Evolutionary conservation across 2,888 invertebrate genomes (phyloP), one percentile per base, ranked within the genome.

Genomic region (Synergus umbraculus): DNA sequence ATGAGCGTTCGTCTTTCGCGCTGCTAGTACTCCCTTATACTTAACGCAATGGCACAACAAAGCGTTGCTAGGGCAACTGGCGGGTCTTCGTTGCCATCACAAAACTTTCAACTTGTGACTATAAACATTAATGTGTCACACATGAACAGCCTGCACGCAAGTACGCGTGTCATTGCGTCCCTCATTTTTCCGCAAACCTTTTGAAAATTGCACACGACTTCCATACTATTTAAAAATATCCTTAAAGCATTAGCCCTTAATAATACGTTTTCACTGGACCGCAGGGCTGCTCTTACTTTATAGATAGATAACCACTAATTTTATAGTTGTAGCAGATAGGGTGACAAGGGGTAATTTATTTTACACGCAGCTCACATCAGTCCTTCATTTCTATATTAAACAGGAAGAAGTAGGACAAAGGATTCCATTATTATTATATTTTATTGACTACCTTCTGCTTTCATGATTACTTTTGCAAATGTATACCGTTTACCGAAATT

Each of bases 11-110:
- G 76, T 60, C 58, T 76, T 85, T 85, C 46, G 12, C 46, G 49
- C 49, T 15, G 49, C 15, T 49, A 2, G 79, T 41, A 81, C 73
- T 49, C 49, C 73, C n/a, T 73, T 29, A 29, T 54, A 77, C 79
- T 79, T 54, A 65, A 18, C 41, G 82, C 85, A 85, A 86, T 85
- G 84, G 88, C 87, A 91, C 89, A 92, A 92, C 92, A 92, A 92
- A 92, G 87, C 89, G 92, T 92, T 89, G 85, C 91, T 90, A 87
- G 85, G 90, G 89, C 86, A 88, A 92, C 87, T 84, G 66, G 79
- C 76, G 84, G 82, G 69, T 85, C 82, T 80, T 84, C 86, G 92
- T 92, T 92, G 91, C 91, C 92, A 92, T 90, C 91, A 92, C 92
- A 91, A 92, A 92, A 89, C 88, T 89, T 87, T 82, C 83, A 87